Base-by-base conservation (phyloP, 2,888 invertebrate species). In the Pemphredon lugubris region DNA sequence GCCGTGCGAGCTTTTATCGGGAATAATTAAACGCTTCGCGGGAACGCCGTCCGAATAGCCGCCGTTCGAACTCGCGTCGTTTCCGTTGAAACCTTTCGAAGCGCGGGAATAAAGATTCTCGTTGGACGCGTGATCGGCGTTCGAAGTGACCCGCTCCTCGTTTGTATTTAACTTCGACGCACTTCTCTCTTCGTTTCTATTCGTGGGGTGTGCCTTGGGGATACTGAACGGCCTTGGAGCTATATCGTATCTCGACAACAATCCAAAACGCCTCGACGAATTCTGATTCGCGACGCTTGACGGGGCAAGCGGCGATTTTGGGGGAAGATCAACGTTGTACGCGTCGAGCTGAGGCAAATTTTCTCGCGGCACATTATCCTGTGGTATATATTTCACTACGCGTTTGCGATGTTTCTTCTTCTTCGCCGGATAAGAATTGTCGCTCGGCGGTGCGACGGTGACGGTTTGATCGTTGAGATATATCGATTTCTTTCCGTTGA, bases 211-310 rank as follows among this genome's bases (percentile, higher is more conserved):
- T 0, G 42, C 16, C 16, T 30, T 14, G 18, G 6, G 32, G 3
- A 1, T 0, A 23, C 34, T 18, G 5, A 76, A 76, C 0, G 74
- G 73, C 3, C 75, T 70, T 0, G 82, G 83, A 1, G 57, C 42
- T 0, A 20, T 37, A 14, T 78, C 73, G 11, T 73, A 72, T 5
- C 64, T 71, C 0, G 61, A 14, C 7, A 51, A n/a, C 14, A 18
- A 23, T 1, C 11, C 34, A 5, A 45, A 14, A 11, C 32, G 9
- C 5, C 32, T 72, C 0, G 45, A 37, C 11, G 57, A 50, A 9
- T 37, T 32, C 14, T 20, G 39, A 1, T 3, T 34, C 11, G 30
- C 51, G 11, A 11, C 0, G 11, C 16, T 48, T 0, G 2, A 2
- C 37, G 37, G 37, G n/a, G 7, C n/a, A n/a, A 2, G 34, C 4